Base-by-base conservation (phyloP, 2,888 invertebrate species). In the Netelia fuscicornis region DNA sequence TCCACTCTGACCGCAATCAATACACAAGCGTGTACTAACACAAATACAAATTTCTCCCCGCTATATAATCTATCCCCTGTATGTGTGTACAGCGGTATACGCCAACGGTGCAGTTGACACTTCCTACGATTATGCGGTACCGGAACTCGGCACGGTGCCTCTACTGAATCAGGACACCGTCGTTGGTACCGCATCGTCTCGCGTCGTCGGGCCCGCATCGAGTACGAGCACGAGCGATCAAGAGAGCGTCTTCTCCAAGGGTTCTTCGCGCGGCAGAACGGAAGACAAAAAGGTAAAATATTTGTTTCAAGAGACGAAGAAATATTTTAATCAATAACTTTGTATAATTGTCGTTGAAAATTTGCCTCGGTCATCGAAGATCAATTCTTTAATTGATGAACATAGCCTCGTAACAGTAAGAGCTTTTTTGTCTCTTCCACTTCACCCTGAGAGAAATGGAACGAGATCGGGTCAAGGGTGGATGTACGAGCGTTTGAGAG, bases 111-210 rank as follows among this genome's bases (percentile, higher is more conserved):
- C 90, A 88, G 91, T 93, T 89, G 93, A 97, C 93, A 95, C 96
- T 87, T 96, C 96, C 88, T 97, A 97, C 94, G 97, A 97, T 93
- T 97, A 97, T 94, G 97, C 97, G 80, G 96, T 97, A 86, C 97
- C 97, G 20, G 97, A 97, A 94, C 94, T 96, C 89, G 96, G 96
- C 87, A 96, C 96, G 1, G 95, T 96, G 87, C 97, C 97, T 81
- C 93, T 97, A 84, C 94, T 97, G 87, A 95, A 95, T 77, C 94
- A 95, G 84, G 94, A 95, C 79, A 94, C 94, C 81, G 94, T 92
- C 82, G 93, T 90, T 78, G 90, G 86, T 84, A 88, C 87, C 30
- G 79, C 86, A 83, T 89, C 81, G 68, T 93, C 94, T 84, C 94
- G 92, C 84, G 93, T 94, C 88, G 91, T 94, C 48, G 93, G 84